These are phyloP conservation scores for Chlorops oryzae DNA, from an alignment of 1,140 invertebrate genomes.

Conservation along the genomic window DNA sequence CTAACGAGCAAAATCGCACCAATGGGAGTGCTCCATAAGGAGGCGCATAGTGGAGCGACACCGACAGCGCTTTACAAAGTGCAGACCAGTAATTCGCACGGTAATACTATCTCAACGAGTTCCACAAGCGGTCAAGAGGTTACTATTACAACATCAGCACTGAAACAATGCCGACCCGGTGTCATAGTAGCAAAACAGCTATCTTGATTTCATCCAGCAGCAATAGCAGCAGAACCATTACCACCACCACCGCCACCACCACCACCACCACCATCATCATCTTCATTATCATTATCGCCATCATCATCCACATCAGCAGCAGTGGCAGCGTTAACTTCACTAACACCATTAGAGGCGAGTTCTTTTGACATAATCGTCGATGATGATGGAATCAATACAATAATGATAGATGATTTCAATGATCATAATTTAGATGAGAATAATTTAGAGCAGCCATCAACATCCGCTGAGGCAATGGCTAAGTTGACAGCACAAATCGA, in stretches of 20 bases:
- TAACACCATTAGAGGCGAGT: no score
- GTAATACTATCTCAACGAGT: conserved; percentile 23
- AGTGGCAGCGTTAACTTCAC: no score
- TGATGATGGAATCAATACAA: no score
- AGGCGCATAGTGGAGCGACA: neutral
- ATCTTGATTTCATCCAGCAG: conserved; percentile 40
- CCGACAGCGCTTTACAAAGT: conserved; percentile 37
- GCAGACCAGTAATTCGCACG: conserved; percentile 21
- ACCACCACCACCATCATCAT: neutral
- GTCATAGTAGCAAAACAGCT: conserved; percentile 77
- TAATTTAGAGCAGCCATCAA: no score
- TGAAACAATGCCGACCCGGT: conserved; percentile 68
- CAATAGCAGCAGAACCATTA: conserved; percentile 8
- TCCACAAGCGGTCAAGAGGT: conserved; percentile 27
- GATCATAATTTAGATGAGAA: no score
- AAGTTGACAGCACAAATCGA: no score
- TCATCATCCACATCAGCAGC: no score
- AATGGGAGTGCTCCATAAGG: neutral
- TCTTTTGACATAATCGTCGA: no score
- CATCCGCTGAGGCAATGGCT: no score
- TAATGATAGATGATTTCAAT: no score
- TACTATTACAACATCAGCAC: conserved; percentile 47
- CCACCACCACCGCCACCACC: neutral
- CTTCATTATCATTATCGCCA: no score
- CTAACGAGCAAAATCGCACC: neutral